Percentiles rank a stretch among this genome's conserved stretches.
Evolutionary conservation across 2,888 invertebrate species (phyloP).

Genomic region (Sphaeridia pumilis): DNA sequence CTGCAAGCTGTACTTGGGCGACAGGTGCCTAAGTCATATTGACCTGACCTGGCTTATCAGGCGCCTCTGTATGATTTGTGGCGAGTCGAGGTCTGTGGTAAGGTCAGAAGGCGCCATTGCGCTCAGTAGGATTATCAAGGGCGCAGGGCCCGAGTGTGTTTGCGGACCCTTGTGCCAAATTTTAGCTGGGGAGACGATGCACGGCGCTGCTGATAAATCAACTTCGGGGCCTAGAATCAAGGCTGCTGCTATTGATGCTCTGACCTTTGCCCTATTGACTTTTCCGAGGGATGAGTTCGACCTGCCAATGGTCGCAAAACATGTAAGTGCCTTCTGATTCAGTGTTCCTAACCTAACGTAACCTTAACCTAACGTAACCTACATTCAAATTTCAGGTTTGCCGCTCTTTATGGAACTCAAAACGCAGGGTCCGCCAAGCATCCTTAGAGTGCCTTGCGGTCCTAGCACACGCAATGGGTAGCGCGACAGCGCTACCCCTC

Average conservation of each 20-base stretch:
- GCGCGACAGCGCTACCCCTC: constrained; percentile 49
- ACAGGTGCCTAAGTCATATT: constrained; percentile 23
- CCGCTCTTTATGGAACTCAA: constrained; percentile 48
- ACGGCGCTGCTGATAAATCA: constrained; percentile 5
- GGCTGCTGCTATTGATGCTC: constrained; percentile 52
- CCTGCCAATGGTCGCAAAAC: constrained; percentile 40
- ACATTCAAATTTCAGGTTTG: constrained; percentile 40
- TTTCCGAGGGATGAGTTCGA: constrained; percentile 67
- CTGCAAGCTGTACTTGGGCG: constrained; percentile 24
- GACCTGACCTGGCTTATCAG: constrained; percentile 33
- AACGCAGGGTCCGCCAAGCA: constrained; percentile 62
- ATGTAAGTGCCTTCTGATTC: too few species aligned
- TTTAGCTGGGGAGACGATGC: constrained; percentile 15
- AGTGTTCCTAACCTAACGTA: too few species aligned
- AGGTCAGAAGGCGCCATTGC: constrained; percentile 28
- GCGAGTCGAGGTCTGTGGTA: constrained; percentile 29
- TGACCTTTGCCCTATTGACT: constrained; percentile 63
- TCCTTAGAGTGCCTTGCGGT: constrained; percentile 67
- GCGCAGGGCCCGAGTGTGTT: constrained; percentile 31
- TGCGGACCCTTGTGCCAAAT: constrained; percentile 28
- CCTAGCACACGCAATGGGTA: constrained; percentile 55
- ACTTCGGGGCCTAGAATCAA: constrained; percentile 28
- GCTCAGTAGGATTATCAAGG: constrained; percentile 28
- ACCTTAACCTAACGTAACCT: too few species aligned
- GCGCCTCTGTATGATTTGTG: constrained; percentile 29